Conservation (phyloP, 2,888 invertebrate species). For the Pilophorus perplexus region DNA sequence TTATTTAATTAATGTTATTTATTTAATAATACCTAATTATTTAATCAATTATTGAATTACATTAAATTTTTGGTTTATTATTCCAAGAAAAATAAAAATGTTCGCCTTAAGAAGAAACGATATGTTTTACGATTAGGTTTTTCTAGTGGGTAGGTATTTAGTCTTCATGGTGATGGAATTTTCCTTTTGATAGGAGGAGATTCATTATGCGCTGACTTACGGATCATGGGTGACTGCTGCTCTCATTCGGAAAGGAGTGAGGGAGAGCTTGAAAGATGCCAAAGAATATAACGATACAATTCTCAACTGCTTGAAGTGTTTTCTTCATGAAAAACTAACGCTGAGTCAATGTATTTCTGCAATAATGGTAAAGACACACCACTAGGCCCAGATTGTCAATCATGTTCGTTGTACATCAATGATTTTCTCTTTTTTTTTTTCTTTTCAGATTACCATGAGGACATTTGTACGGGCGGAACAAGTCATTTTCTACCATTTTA, state of each 20-base stretch:
- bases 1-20: too few relatives aligned
- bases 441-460: slow-evolving; percentile 31
- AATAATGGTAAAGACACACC: slow-evolving; percentile 21
- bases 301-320: slow-evolving; percentile 34
- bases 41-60: too few relatives aligned
- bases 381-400: background rate
- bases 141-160: too few relatives aligned
- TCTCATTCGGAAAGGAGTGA: slow-evolving; percentile 23
- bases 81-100: too few relatives aligned
- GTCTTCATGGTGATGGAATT: too few relatives aligned
- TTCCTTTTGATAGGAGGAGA: slow-evolving; percentile 17
- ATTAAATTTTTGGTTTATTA: too few relatives aligned
- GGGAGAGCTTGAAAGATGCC: slow-evolving; percentile 24
- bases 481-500: slow-evolving; percentile 22
- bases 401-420: too few relatives aligned
- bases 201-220: slow-evolving; percentile 25
- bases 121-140: too few relatives aligned
- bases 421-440: background rate
- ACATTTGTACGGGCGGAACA: slow-evolving; percentile 28
- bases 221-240: slow-evolving; percentile 36
- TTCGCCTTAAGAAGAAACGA: too few relatives aligned
- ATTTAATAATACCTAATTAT: too few relatives aligned
- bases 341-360: slow-evolving; percentile 28
- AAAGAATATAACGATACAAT: slow-evolving; percentile 33
- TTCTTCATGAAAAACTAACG: slow-evolving; percentile 29